These are phyloP conservation scores for Drosophila robusta DNA, from an alignment of 2,888 invertebrate genomes.

Conservation along the genomic window DNA sequence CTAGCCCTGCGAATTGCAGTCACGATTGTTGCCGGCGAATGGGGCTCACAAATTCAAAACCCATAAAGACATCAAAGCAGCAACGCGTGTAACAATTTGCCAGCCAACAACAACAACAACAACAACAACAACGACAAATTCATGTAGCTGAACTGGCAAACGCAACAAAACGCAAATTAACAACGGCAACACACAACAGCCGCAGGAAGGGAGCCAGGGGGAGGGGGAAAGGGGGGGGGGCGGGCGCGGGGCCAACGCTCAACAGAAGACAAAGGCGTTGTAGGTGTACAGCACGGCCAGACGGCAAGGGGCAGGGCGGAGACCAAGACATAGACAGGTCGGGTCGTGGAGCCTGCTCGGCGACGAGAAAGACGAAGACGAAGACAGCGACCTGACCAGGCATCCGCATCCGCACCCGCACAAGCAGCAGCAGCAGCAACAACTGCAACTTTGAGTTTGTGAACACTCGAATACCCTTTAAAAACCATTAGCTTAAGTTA, in stretches of 20 bases:
- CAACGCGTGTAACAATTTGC: constrained; percentile 80
- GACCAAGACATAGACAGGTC: constrained; percentile 23
- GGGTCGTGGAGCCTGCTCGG: constrained; percentile 39
- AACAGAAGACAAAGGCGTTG: constrained; percentile 34
- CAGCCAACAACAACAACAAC: constrained; percentile 64
- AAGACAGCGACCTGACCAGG: constrained; percentile 54
- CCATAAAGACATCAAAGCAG: constrained; percentile 80
- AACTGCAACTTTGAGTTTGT: constrained; percentile 11
- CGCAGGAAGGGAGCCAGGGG: background rate
- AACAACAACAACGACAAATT: constrained; percentile 42
- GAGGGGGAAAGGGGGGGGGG: background rate
- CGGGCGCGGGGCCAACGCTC: background rate
- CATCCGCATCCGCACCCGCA: constrained; percentile 43
- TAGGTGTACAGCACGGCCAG: constrained; percentile 12
- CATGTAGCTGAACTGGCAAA: constrained; percentile 60
- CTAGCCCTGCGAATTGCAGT: constrained; percentile 69
- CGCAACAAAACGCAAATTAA: constrained; percentile 80
- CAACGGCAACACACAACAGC: constrained; percentile 62
- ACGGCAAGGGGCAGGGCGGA: background rate
- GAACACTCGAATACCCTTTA: constrained; percentile 31
- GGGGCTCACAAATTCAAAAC: constrained; percentile 76
- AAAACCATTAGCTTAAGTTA: background rate
- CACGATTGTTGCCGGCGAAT: constrained; percentile 68
- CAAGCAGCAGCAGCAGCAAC: constrained; percentile 27
- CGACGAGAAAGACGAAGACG: background rate